phyloP scores from a whole-genome alignment of 2,797 vertebrate species.

The Poeciliopsis gracilis region DNA sequence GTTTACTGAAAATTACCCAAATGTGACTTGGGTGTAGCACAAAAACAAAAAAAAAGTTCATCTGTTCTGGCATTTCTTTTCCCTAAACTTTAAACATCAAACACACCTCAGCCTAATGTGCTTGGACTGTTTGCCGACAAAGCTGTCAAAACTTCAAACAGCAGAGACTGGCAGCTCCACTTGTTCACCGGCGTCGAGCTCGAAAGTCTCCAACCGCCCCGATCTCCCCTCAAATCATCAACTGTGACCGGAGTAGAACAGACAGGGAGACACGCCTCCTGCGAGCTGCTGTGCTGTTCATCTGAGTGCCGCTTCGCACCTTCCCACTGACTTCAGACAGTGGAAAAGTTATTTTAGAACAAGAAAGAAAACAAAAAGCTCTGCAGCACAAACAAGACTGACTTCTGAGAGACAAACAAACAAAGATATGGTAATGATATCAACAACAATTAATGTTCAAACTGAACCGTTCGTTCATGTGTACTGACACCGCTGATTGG shows the following conservation, averaged over 20 bases:
- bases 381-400: constrained; percentile 40
- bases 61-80: constrained; percentile 63
- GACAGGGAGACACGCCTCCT: constrained; percentile 78
- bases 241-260: constrained; percentile 68
- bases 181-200: constrained; percentile 55
- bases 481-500: constrained; percentile 19
- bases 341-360: constrained; percentile 40
- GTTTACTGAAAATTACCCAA: constrained; percentile 52
- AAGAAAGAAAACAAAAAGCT: constrained; percentile 58
- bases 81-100: constrained; percentile 70
- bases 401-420: constrained; percentile 39
- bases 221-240: constrained; percentile 72
- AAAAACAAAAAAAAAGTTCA: constrained; percentile 37
- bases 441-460: constrained; percentile 24
- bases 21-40: constrained; percentile 48
- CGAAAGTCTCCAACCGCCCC: constrained; percentile 71
- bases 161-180: constrained; percentile 68
- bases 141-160: constrained; percentile 82
- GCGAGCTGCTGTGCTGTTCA: constrained; percentile 50
- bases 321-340: constrained; percentile 53
- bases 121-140: constrained; percentile 77
- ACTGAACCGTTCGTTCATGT: constrained; percentile 10
- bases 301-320: constrained; percentile 57
- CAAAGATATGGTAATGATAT: constrained; percentile 15
- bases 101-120: constrained; percentile 72